Evolutionary conservation across 2,797 vertebrate genomes (phyloP), one percentile per base, ranked within the genome.

Genomic region (Harpagifer antarcticus): DNA sequence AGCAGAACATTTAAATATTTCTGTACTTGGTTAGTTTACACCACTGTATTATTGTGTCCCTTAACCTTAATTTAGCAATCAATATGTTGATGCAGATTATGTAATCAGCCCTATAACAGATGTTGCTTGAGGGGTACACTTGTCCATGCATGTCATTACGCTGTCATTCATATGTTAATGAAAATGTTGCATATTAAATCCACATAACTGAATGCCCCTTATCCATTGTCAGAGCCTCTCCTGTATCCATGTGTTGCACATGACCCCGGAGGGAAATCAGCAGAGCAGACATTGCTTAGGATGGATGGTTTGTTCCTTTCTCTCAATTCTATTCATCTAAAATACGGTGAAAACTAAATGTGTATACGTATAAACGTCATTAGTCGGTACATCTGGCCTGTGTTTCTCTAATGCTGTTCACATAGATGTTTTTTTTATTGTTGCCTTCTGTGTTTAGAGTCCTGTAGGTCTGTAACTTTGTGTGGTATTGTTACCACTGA

Each of bases 221-320:
- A 72, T 63, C 42, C 13, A 17, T 54, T 64, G 16, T 20, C 66
- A 93, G 90, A 70, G 44, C n/a, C 44, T 68, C 44, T 69, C 43
- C 43, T 19, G 27, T n/a, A 11, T 69, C 47, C 65, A 31, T 65
- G 33, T 20, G 37, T 42, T 47, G n/a, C 81, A 12, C 64, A 64
- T 42, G 78, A 88, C 19, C 56, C 48, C 13, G 70, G 37, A 12
- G 59, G 45, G 48, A 74, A 37, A 72, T 42, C 73, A 43, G 55
- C 82, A 61, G 72, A 47, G 56, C 23, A 64, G 71, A 53, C 20
- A 42, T 43, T 65, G 17, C 64, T 66, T 5, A 71, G n/a, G 60
- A 84, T 71, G 71, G 56, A 87, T 56, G 91, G 91, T 93, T 86
- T 83, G 88, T 87, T 53, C n/a, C 63, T 75, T 20, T 67, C 1